Evolutionary conservation across 2,113 vertebrate genomes (phyloP).

Genomic region (Oreochromis tanganicae): DNA sequence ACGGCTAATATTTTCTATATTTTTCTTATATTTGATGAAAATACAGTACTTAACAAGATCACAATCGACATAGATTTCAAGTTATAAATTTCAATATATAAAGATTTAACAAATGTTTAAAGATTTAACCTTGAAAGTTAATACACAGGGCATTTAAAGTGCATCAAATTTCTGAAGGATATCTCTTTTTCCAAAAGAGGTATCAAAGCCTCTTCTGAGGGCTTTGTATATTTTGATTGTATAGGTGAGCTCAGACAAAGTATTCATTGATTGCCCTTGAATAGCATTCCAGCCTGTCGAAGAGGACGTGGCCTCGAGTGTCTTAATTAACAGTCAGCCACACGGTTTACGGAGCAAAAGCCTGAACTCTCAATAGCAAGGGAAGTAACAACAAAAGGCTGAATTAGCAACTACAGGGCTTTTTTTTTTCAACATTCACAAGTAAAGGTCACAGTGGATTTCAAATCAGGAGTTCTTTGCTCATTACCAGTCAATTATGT

Average conservation of each 20-base stretch:
- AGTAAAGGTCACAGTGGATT: slow-evolving; percentile 62
- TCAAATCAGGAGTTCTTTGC: slow-evolving; percentile 54
- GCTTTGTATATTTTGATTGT: slow-evolving; percentile 1
- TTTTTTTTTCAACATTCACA: slow-evolving; percentile 7
- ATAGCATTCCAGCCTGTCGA: slow-evolving; percentile 48
- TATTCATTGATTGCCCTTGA: slow-evolving; percentile 47
- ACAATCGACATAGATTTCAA: neutral
- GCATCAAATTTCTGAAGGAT: neutral
- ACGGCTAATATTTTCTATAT: slow-evolving; percentile 16
- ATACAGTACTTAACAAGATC: neutral
- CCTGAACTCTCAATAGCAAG: slow-evolving; percentile 29
- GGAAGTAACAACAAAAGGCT: slow-evolving; percentile 56
- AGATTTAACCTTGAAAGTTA: neutral
- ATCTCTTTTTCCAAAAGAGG: neutral
- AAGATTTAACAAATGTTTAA: neutral
- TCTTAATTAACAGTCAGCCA: slow-evolving; percentile 63
- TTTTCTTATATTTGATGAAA: slow-evolving; percentile 5
- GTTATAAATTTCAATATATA: neutral
- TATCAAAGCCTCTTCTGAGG: neutral
- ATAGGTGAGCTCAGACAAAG: slow-evolving; percentile 28
- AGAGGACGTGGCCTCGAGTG: slow-evolving; percentile 31
- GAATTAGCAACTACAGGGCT: slow-evolving; percentile 46
- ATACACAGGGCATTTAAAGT: neutral
- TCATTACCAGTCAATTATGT: slow-evolving; percentile 58
- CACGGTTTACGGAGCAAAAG: slow-evolving; percentile 42